phyloP scores from a whole-genome alignment of 2,888 invertebrate species.

The Idaea biselata region DNA sequence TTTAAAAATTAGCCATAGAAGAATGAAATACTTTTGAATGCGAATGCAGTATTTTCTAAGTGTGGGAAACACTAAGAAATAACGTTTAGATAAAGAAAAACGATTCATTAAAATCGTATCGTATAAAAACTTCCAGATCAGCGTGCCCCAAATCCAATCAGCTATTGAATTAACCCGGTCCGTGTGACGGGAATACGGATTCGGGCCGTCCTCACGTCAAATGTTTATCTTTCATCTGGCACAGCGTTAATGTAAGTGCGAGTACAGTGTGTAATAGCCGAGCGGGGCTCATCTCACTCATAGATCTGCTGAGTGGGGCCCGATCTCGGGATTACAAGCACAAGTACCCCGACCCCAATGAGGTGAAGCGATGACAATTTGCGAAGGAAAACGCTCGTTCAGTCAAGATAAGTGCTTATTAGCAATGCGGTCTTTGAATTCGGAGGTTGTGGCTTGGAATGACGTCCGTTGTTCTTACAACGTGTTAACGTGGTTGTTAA shows the following conservation, averaged over 20 bases:
- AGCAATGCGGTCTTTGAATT: slow-evolving; percentile 22
- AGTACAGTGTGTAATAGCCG: slow-evolving; percentile 54
- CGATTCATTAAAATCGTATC: slow-evolving; percentile 36
- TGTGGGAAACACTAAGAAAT: too few relatives aligned
- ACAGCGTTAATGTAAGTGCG: slow-evolving; percentile 69
- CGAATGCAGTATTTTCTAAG: too few relatives aligned
- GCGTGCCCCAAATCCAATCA: slow-evolving; percentile 79
- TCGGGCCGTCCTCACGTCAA: slow-evolving; percentile 73
- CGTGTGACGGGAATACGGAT: slow-evolving; percentile 79
- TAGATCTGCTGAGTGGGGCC: slow-evolving; percentile 55
- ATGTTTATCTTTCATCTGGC: slow-evolving; percentile 79
- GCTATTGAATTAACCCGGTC: slow-evolving; percentile 79
- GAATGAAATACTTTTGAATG: too few relatives aligned
- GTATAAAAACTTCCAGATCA: slow-evolving; percentile 63
- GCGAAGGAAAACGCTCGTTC: slow-evolving; percentile 28
- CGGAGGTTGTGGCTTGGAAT: slow-evolving; percentile 13
- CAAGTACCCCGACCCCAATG: slow-evolving; percentile 30
- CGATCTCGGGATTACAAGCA: slow-evolving; percentile 39
- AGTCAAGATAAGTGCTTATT: slow-evolving; percentile 29
- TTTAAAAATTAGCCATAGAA: too few relatives aligned
- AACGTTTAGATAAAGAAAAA: slow-evolving; percentile 10
- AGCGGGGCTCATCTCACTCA: slow-evolving; percentile 34
- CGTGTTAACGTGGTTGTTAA: slow-evolving; percentile 6
- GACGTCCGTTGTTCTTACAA: slow-evolving; percentile 5
- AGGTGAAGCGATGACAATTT: slow-evolving; percentile 32